phyloP scores from a whole-genome alignment of 2,888 invertebrate species.

The Autographa pulchrina region DNA sequence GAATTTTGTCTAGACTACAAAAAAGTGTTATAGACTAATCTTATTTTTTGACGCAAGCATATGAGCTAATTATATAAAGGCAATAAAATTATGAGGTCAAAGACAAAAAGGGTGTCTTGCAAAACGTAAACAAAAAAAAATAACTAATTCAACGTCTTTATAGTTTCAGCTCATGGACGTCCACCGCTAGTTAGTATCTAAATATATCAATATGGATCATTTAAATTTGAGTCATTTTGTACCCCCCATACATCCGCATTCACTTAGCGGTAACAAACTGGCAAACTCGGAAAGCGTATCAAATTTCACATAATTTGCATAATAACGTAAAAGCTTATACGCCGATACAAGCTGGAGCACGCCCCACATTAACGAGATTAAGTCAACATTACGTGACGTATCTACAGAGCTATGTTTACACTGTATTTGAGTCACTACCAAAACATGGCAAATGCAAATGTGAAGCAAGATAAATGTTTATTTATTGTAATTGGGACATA shows the following conservation, averaged over 20 bases:
- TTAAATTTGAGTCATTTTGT: constrained; percentile 59
- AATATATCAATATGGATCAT: constrained; percentile 18
- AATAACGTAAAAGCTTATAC: constrained; percentile 81
- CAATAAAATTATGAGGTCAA: background rate
- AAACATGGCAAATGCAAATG: constrained; percentile 27
- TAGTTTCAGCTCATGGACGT: background rate
- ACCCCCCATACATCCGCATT: constrained; percentile 62
- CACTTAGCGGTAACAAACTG: constrained; percentile 67
- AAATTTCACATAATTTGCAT: constrained; percentile 80
- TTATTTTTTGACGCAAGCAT: too few species aligned
- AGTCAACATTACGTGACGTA: constrained; percentile 82
- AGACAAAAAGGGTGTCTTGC: background rate
- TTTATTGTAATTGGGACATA: constrained; percentile 32
- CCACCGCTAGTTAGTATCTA: background rate
- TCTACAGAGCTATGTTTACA: constrained; percentile 70
- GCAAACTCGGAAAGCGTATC: constrained; percentile 76
- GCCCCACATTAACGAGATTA: constrained; percentile 80
- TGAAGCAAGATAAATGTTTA: constrained; percentile 28
- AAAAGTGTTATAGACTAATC: background rate
- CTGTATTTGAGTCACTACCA: constrained; percentile 51
- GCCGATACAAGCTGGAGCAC: constrained; percentile 75
- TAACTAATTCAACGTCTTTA: background rate
- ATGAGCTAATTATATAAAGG: background rate
- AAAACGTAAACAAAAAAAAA: background rate
- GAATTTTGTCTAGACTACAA: background rate